Evolutionary conservation across 92 coral and sea anemone species (phyloP), one percentile per base, ranked within the genome.

Genomic region (Phenganax marumi): DNA sequence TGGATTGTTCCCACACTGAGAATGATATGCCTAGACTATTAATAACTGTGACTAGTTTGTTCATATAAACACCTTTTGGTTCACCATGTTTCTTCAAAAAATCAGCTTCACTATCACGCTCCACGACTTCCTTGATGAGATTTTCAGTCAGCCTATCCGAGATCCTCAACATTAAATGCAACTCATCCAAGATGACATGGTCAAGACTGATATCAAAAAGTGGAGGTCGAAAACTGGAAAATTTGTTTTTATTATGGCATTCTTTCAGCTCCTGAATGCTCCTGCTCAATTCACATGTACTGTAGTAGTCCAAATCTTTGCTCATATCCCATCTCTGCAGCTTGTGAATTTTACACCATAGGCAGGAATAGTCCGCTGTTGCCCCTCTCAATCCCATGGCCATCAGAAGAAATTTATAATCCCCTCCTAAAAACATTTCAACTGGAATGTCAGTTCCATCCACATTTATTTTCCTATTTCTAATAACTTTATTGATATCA

Each of bases 1-100:
- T 85, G 8, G 39, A 64, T 76, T 86, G 82, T 24, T 89, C 81
- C 91, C 87, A 89, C 8, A 89, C 70, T 12, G 91, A 85, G 51
- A 89, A 89, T 6, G 81, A 24, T 19, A 88, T 69, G 0, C 91
- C 91, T 19, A 85, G 64, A 2, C 33, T 48, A 55, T 81, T 88
- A 12, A 88, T 75, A 46, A 70, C 58, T 12, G 16, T 14, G 8
- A 85, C 57, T 2, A 88, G 71, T 22, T 16, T 18, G 13, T 74
- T 65, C 6, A 81, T 66, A 58, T 75, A 14, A 33, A 82, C 33
- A 12, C 81, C 85, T 84, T 85, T 89, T 33, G 53, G 61, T 54
- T 85, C 62, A n/a, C 88, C 91, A 17, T 81, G 19, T 26, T 52
- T 18, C 61, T 81, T 85, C 12, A 12, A 8, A 11, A 76, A 50